These are phyloP conservation scores for Lindbergichthys nudifrons DNA, from an alignment of 2,797 vertebrate genomes.

Conservation along the genomic window DNA sequence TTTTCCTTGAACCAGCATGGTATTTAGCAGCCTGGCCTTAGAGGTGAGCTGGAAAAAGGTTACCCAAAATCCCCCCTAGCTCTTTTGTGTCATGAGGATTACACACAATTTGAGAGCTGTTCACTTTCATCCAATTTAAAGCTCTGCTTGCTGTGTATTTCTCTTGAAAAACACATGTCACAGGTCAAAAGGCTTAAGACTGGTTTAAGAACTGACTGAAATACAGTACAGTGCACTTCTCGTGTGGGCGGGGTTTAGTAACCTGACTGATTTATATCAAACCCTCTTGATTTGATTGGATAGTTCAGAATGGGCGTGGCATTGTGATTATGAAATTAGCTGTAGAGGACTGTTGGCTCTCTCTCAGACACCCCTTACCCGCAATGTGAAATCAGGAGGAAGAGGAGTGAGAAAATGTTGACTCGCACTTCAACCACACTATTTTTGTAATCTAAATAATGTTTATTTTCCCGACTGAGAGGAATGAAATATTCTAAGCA, in stretches of 20 bases:
- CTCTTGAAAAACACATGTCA: constrained; percentile 17
- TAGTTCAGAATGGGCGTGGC: neutral
- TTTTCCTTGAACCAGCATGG: constrained; percentile 33
- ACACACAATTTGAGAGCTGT: constrained; percentile 25
- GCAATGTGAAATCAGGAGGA: neutral
- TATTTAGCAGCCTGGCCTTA: constrained; percentile 43
- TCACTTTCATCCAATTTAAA: constrained; percentile 22
- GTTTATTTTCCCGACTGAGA: neutral
- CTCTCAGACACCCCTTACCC: neutral
- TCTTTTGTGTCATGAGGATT: constrained; percentile 41
- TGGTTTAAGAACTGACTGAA: constrained; percentile 1
- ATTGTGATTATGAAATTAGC: neutral
- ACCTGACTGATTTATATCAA: neutral
- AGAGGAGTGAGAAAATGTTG: neutral
- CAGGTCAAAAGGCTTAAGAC: neutral
- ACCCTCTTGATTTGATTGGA: neutral
- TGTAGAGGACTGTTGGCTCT: neutral
- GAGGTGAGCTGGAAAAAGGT: constrained; percentile 55
- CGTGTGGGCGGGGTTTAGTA: neutral
- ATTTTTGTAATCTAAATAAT: constrained; percentile 1
- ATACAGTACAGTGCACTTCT: neutral
- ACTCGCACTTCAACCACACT: neutral
- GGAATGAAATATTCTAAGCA: neutral
- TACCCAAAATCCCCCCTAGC: constrained; percentile 21
- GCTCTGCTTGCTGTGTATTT: constrained; percentile 15